These are phyloP conservation scores for Poecilia latipinna DNA, from an alignment of 2,113 vertebrate genomes.

Conservation along the genomic window DNA sequence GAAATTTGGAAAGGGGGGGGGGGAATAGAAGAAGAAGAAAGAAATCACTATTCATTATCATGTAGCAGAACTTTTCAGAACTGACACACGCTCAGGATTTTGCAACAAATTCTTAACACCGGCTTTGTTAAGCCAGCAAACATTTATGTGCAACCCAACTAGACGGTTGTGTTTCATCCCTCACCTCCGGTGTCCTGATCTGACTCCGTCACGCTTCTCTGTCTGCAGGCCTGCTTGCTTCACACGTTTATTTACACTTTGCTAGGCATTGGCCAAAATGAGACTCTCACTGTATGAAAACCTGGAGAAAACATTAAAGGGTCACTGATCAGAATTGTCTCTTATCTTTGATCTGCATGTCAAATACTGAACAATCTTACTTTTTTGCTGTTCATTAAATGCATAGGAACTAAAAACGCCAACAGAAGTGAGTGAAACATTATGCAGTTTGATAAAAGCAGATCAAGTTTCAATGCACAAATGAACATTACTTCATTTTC, in stretches of 20 bases:
- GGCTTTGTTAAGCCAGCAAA: conserved; percentile 37
- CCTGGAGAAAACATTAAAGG: background rate
- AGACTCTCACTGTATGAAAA: background rate
- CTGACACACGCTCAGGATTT: conserved; percentile 28
- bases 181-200: conserved; percentile 50
- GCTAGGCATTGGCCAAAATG: background rate
- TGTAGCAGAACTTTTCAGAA: conserved; percentile 15
- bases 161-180: conserved; percentile 65
- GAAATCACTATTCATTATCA: conserved; percentile 17
- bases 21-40: background rate
- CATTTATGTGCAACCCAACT: conserved; percentile 61
- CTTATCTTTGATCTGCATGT: background rate
- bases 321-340: too few species aligned
- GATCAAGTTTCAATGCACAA: background rate
- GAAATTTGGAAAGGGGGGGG: conserved; percentile 2
- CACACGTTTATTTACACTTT: conserved; percentile 4
- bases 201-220: conserved; percentile 44
- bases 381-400: background rate
- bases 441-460: background rate
- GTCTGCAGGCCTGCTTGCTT: conserved; percentile 18
- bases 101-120: conserved; percentile 52
- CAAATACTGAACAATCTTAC: background rate
- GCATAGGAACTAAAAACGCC: background rate
- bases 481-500: background rate
- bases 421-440: background rate